These are phyloP conservation scores for Manis javanica DNA, from an alignment of 2,797 vertebrate species.

Conservation along the genomic window DNA sequence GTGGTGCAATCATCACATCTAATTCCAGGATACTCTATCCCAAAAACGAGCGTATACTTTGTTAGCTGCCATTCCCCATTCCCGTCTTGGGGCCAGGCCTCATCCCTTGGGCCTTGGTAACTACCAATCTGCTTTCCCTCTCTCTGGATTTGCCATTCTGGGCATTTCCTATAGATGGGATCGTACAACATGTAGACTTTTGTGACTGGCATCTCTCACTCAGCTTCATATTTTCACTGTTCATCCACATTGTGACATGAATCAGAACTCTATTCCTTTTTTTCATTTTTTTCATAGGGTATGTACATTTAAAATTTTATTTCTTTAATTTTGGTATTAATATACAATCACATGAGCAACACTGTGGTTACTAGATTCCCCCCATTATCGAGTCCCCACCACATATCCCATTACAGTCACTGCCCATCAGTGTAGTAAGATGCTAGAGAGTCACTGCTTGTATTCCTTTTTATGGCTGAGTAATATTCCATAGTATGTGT, in stretches of 20 bases:
- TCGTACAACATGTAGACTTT: background rate
- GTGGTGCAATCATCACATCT: background rate
- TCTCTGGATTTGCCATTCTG: background rate
- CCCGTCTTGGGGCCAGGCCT: too few relatives aligned
- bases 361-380: too few relatives aligned
- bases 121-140: background rate
- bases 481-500: background rate
- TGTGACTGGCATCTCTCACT: background rate
- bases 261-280: background rate
- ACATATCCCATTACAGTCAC: too few relatives aligned
- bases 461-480: background rate
- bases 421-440: too few relatives aligned
- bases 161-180: background rate
- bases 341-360: too few relatives aligned
- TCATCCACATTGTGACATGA: background rate
- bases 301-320: too few relatives aligned
- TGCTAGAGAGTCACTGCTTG: too few relatives aligned
- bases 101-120: background rate
- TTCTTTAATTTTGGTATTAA: too few relatives aligned
- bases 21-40: conserved; percentile 22
- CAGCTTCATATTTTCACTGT: background rate
- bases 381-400: too few relatives aligned
- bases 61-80: background rate
- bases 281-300: too few relatives aligned
- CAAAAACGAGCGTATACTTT: background rate